Percentiles rank a stretch among this genome's conserved stretches.
phyloP scores from a whole-genome alignment of 1,140 invertebrate genomes.

The Drosophila varians region DNA sequence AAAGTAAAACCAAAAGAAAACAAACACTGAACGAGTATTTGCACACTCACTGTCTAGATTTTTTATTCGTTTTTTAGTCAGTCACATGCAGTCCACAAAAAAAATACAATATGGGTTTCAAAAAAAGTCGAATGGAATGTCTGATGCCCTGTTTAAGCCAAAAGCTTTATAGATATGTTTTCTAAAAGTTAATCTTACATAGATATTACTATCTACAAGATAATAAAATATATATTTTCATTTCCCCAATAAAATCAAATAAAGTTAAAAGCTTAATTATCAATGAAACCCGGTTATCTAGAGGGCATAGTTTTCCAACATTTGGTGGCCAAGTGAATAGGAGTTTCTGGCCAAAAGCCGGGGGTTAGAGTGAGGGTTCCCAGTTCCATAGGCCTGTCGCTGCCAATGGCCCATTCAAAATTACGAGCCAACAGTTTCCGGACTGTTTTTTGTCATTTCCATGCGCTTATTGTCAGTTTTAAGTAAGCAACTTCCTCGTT shows the following conservation, averaged over 20 bases:
- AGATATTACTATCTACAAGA: too few relatives aligned
- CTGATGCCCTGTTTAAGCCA: constrained; percentile 17
- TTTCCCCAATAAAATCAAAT: not conserved
- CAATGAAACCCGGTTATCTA: not conserved
- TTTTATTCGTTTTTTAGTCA: constrained; percentile 30
- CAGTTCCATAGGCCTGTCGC: constrained; percentile 42
- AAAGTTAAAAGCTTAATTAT: not conserved
- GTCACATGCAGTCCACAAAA: constrained; percentile 57
- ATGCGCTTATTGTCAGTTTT: constrained; percentile 80
- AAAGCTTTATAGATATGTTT: too few relatives aligned
- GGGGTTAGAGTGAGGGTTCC: not conserved
- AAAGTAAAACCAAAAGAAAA: constrained; percentile 49
- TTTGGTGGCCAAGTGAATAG: constrained; percentile 6
- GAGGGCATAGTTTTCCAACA: constrained; percentile 41
- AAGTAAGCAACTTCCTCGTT: constrained; percentile 72
- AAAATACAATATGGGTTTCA: constrained; percentile 10
- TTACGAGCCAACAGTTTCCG: constrained; percentile 81
- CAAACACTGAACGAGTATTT: constrained; percentile 41
- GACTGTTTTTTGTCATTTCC: constrained; percentile 80
- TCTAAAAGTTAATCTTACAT: too few relatives aligned
- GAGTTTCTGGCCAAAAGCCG: not conserved
- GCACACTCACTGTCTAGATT: constrained; percentile 13
- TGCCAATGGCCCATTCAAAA: constrained; percentile 77
- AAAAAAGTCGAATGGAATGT: constrained; percentile 3
- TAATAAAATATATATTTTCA: too few relatives aligned